Evolutionary conservation across 1,140 invertebrate species (phyloP).

Genomic region (Yoshiicerus persimilis): DNA sequence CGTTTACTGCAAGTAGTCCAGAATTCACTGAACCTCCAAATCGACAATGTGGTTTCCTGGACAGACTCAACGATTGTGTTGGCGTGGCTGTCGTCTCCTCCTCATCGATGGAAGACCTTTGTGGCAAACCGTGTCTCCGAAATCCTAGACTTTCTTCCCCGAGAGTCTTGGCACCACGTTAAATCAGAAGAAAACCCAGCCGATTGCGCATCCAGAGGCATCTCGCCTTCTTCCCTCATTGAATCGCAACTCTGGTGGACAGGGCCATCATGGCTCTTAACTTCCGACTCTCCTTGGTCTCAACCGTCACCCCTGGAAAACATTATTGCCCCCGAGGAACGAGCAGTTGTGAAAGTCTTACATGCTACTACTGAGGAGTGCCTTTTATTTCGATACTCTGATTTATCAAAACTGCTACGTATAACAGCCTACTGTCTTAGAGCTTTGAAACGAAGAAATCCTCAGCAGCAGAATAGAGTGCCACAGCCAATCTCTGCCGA

Average conservation of each 20-base stretch:
- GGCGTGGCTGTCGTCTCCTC: slow-evolving; percentile 48
- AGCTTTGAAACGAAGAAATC: neutral
- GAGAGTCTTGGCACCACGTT: slow-evolving; percentile 54
- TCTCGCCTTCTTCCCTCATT: slow-evolving; percentile 45
- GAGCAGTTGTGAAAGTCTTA: too few relatives aligned
- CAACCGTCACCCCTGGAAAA: too few relatives aligned
- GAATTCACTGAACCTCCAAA: neutral
- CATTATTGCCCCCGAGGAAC: too few relatives aligned
- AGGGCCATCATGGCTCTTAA: slow-evolving; percentile 50
- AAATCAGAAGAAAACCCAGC: slow-evolving; percentile 54
- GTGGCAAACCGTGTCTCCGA: slow-evolving; percentile 54
- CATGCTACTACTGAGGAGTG: neutral
- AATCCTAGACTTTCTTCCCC: slow-evolving; percentile 51
- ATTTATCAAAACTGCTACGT: neutral
- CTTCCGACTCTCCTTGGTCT: neutral
- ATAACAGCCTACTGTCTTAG: neutral
- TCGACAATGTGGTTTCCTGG: slow-evolving; percentile 46
- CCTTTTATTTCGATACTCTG: neutral
- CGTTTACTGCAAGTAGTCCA: slow-evolving; percentile 23
- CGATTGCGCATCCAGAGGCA: slow-evolving; percentile 55
- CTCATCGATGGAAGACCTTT: slow-evolving; percentile 52
- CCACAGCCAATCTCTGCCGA: neutral
- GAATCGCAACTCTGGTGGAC: slow-evolving; percentile 56
- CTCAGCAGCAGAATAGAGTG: neutral
- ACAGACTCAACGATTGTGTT: slow-evolving; percentile 53